Evolutionary conservation across 2,888 invertebrate genomes (phyloP), one percentile per base, ranked within the genome.

Genomic region (Dolomedes plantarius): DNA sequence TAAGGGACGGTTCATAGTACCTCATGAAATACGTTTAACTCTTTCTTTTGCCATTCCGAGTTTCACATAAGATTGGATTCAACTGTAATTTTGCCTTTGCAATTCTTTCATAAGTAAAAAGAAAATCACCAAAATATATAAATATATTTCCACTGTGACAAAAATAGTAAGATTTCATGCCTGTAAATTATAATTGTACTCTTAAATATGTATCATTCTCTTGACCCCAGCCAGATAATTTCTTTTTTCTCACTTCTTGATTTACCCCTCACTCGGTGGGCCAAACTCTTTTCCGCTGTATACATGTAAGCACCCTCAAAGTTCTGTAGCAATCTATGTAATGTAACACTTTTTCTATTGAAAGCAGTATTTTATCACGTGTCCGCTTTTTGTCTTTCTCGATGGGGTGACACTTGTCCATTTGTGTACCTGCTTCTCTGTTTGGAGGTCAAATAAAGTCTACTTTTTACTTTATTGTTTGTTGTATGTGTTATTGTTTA

Each of bases 311-410:
- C 56, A 56, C 56, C 56, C 56, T 56, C 56, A 7, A 56, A 6
- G 3, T 9, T 11, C n/a, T 56, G 23, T 56, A 3, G 56, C 56
- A 56, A 5, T 56, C 19, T 23, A 6, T 56, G 16, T 56, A 9
- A 46, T 46, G 41, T 46, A 16, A 46, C 5, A 56, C 56, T 16
- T 56, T 46, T 56, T 56, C 56, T 56, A 56, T 56, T 23, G 16
- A 56, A 56, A 56, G 56, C 56, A 56, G 56, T 56, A 56, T 56
- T 56, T 56, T 56, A 56, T 56, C 56, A 56, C 23, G 56, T 56
- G 56, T 6, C 56, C 56, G 56, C 56, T 56, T 56, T 56, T 56
- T 56, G 56, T 56, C 56, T 56, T 56, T 56, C 19, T 56, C 56
- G 23, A 56, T 56, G 56, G 56, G 56, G 56, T 56, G 23, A 56